A percentile compares a stretch with the other conserved stretches of the same genome.
These are phyloP conservation scores for Meriones psammophilus DNA, from an alignment of 2,797 vertebrate species.

Conservation along the genomic window DNA sequence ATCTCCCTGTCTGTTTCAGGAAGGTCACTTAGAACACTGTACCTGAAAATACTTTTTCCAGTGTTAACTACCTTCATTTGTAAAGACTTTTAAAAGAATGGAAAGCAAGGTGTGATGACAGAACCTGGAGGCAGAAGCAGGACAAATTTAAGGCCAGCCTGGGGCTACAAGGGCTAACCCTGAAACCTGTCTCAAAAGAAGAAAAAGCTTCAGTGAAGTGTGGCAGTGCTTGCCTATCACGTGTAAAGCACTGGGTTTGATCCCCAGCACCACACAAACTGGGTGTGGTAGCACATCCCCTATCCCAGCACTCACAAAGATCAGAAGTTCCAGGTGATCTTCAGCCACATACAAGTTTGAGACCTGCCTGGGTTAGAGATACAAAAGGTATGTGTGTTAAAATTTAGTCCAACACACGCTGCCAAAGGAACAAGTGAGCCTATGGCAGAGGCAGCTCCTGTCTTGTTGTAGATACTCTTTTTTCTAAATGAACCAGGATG, in stretches of 20 bases:
- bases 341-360: not conserved
- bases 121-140: not conserved
- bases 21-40: not conserved
- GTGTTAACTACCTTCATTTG: not conserved
- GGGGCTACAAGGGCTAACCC: not conserved
- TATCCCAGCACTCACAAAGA: not conserved
- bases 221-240: not conserved
- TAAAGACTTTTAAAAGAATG: conserved; percentile 25
- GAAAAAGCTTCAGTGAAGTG: not conserved
- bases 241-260: not conserved
- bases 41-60: not conserved
- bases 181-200: not conserved
- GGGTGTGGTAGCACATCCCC: not conserved
- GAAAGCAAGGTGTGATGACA: not conserved
- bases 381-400: not conserved
- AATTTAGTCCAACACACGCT: not conserved
- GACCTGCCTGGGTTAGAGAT: not conserved
- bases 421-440: not conserved
- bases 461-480: not conserved
- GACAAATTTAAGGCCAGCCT: not conserved
- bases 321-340: not conserved
- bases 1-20: not conserved
- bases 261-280: not conserved
- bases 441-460: too few relatives aligned
- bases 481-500: not conserved